A percentile compares a stretch with the other conserved stretches of the same genome.
phyloP scores from a whole-genome alignment of 2,888 invertebrate genomes.

The Ferrisia virgata region DNA sequence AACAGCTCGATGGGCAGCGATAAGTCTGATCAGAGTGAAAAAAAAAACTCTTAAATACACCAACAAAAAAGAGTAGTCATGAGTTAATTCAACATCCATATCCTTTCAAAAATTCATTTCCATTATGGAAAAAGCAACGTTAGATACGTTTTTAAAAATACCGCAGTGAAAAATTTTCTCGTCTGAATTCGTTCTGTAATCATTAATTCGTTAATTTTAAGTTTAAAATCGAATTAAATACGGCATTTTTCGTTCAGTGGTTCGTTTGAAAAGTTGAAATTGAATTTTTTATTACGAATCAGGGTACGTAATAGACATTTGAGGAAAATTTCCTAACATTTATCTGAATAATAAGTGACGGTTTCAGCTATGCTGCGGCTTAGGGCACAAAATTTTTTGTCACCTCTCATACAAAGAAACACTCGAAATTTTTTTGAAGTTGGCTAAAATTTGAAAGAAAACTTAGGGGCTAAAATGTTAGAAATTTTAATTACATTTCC shows the following conservation, averaged over 20 bases:
- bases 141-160: background rate
- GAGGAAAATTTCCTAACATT: no score
- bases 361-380: no score
- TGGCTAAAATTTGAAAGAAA: no score
- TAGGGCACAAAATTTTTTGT: no score
- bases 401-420: no score
- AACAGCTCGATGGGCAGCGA: background rate
- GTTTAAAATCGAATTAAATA: background rate
- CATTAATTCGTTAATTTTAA: background rate
- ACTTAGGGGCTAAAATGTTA: no score
- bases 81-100: background rate
- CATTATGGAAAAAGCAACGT: background rate
- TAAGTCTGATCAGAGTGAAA: background rate
- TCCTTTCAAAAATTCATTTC: background rate
- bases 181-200: background rate
- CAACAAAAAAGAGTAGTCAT: background rate
- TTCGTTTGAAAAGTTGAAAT: background rate
- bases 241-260: background rate
- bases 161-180: background rate
- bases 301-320: background rate
- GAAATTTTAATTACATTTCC: no score
- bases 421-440: no score
- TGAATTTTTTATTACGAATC: background rate
- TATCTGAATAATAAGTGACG: no score
- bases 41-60: background rate